A percentile compares a stretch with the other conserved stretches of the same genome.
Evolutionary conservation across 2,113 vertebrate genomes (phyloP).

Genomic region (Sigmodon hispidus): DNA sequence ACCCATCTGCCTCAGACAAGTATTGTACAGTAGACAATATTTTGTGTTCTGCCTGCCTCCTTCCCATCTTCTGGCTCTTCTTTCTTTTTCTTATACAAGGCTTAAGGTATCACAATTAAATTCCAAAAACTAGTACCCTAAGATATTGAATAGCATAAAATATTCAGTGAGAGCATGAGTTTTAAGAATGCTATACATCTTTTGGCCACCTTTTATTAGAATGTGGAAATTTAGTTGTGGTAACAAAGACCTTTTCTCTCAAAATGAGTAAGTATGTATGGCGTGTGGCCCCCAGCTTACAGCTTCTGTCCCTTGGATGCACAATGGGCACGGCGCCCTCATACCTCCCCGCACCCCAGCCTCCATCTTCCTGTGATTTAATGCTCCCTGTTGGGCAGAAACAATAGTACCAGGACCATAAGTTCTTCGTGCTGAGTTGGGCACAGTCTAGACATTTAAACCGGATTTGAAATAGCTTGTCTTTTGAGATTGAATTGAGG

Average conservation of each 20-base stretch:
- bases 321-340: slow-evolving; percentile 49
- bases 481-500: slow-evolving; percentile 8
- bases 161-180: slow-evolving; percentile 3
- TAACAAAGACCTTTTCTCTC: slow-evolving; percentile 47
- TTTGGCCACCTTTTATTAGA: slow-evolving; percentile 32
- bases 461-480: slow-evolving; percentile 65
- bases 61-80: background rate
- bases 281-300: background rate
- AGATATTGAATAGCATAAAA: slow-evolving; percentile 57
- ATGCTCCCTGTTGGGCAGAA: slow-evolving; percentile 60
- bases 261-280: background rate
- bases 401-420: slow-evolving; percentile 62
- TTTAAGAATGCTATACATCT: slow-evolving; percentile 8
- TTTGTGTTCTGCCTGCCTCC: background rate
- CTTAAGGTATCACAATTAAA: slow-evolving; percentile 42
- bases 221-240: slow-evolving; percentile 10
- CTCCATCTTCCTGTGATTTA: slow-evolving; percentile 58
- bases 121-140: slow-evolving; percentile 43
- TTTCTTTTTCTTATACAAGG: background rate
- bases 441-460: slow-evolving; percentile 67
- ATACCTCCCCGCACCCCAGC: background rate
- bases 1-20: slow-evolving; percentile 33
- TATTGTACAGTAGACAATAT: background rate
- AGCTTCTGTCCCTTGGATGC: background rate
- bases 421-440: slow-evolving; percentile 63